Evolutionary conservation across 30 jellyfish, hydroid and myxozoan species (phyloP).

Genomic region (Sanderia malayensis): DNA sequence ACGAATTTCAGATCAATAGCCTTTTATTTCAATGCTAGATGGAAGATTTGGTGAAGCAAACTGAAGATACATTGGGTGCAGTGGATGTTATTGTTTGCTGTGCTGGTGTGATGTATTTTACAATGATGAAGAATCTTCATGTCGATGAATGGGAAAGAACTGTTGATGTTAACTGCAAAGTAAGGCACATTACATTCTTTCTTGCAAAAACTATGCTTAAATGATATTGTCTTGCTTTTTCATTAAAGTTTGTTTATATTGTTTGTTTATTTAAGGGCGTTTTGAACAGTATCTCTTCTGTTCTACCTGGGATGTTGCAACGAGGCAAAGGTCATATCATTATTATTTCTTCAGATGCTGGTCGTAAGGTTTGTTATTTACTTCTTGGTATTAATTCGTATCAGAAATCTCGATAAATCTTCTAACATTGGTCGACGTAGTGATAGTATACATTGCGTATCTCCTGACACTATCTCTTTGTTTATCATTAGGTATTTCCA

Average conservation of each 20-base stretch:
- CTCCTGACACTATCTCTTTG: slow-evolving; percentile 2
- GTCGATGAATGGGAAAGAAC: slow-evolving; percentile 86
- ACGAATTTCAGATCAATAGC: no score
- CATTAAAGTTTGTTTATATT: no score
- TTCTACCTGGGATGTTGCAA: slow-evolving; percentile 79
- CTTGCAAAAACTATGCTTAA: no score
- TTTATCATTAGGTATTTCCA: slow-evolving; percentile 60
- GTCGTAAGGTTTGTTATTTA: slow-evolving; percentile 69
- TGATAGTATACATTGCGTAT: no score
- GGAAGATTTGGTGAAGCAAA: slow-evolving; percentile 44
- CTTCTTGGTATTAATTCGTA: no score
- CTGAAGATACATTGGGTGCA: slow-evolving; percentile 76
- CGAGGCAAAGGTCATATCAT: slow-evolving; percentile 67
- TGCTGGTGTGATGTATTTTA: slow-evolving; percentile 95
- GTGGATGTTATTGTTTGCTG: slow-evolving; percentile 64
- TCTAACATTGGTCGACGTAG: no score
- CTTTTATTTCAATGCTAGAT: slow-evolving; percentile 24
- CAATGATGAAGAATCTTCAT: slow-evolving; percentile 79
- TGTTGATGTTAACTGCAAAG: slow-evolving; percentile 88
- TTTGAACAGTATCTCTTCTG: slow-evolving; percentile 61
- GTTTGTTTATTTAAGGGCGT: slow-evolving; percentile 68
- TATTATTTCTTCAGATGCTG: slow-evolving; percentile 79
- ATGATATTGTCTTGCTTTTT: no score
- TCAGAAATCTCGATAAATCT: no score
- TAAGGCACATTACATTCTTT: not conserved